Evolutionary conservation across 1,140 invertebrate genomes (phyloP).

Genomic region (Ephestia elutella): DNA sequence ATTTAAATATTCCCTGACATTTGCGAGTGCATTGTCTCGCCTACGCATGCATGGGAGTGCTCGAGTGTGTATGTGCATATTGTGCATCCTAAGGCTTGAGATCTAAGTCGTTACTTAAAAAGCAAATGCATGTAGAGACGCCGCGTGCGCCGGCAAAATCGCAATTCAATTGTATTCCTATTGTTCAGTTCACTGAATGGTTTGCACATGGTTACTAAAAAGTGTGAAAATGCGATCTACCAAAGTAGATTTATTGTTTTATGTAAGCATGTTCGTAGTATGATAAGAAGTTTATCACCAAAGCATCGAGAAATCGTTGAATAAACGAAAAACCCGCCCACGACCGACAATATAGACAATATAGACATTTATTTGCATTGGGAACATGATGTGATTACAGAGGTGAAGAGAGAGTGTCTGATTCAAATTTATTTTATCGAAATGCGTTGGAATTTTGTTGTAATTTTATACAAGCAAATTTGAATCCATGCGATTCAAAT

Average conservation of each 20-base stretch:
- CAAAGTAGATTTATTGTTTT: neutral
- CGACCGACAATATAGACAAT: no score
- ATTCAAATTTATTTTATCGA: neutral
- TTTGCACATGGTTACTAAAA: no score
- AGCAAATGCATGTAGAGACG: slow-evolving; percentile 12
- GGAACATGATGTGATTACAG: neutral
- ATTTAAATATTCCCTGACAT: slow-evolving; percentile 10
- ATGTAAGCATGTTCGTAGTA: no score
- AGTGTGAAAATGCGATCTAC: neutral
- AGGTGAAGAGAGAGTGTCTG: neutral
- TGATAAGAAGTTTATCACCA: no score
- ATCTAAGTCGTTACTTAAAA: slow-evolving; percentile 9
- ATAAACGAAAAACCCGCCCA: no score
- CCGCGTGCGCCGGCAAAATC: neutral
- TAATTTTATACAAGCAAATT: no score
- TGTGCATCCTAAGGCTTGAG: neutral
- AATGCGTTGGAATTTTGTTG: neutral
- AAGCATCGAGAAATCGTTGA: no score
- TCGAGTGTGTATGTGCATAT: neutral
- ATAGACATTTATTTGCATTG: neutral
- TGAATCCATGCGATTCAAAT: no score
- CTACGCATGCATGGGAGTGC: slow-evolving; percentile 2
- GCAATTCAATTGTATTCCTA: slow-evolving; percentile 1
- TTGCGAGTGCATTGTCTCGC: slow-evolving; percentile 9
- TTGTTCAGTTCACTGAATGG: neutral